Percentiles rank a stretch among this genome's conserved stretches.
Evolutionary conservation across 1,140 invertebrate species (phyloP).

Genomic region (Littorina saxatilis): DNA sequence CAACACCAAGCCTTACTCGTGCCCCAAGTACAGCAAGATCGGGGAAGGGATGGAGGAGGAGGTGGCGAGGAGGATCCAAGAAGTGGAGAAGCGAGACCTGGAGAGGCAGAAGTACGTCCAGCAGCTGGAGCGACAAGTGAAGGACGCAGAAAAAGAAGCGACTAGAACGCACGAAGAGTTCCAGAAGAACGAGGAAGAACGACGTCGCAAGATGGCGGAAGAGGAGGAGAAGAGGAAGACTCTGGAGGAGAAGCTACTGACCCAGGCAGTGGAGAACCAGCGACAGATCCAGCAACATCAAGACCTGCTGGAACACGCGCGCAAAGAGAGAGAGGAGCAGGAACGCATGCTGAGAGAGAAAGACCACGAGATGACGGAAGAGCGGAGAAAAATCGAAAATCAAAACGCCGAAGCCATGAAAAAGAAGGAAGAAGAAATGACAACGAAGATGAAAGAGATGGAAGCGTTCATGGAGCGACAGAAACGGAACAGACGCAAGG

Average conservation of each 20-base stretch:
- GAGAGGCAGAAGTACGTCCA: constrained; percentile 25
- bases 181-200: background rate
- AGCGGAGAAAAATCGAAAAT: background rate
- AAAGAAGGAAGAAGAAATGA: too few species aligned
- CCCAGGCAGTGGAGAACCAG: background rate
- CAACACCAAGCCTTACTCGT: background rate
- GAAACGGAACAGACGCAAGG: too few species aligned
- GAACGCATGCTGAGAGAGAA: too few species aligned
- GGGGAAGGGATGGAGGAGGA: constrained; percentile 28
- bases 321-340: too few species aligned
- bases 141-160: background rate
- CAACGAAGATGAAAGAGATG: too few species aligned
- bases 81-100: constrained; percentile 2
- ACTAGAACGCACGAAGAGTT: background rate
- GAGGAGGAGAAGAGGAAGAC: background rate
- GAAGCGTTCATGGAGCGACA: too few species aligned
- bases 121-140: background rate
- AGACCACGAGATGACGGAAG: too few species aligned
- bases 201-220: background rate
- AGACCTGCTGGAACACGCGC: background rate
- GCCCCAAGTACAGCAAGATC: constrained; percentile 30
- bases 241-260: background rate
- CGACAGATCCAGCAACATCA: background rate
- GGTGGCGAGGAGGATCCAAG: constrained; percentile 6
- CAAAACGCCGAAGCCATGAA: background rate